Evolutionary conservation across 1,140 invertebrate species (phyloP).

Genomic region (Planococcus citri): DNA sequence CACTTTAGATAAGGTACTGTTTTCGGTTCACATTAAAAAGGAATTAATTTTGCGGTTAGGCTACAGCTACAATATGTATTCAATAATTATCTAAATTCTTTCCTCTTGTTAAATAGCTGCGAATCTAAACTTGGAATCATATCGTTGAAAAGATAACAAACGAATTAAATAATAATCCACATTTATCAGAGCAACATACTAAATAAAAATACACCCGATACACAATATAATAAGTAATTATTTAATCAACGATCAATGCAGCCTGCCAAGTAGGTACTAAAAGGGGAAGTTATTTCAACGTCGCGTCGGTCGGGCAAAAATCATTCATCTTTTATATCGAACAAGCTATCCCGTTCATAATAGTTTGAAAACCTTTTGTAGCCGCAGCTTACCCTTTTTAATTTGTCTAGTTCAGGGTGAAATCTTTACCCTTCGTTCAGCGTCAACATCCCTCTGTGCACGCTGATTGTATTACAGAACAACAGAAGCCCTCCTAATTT

Average conservation of each 20-base stretch:
- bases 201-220: not conserved
- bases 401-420: slow-evolving; percentile 6
- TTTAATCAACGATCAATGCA: not conserved
- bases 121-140: too few species aligned
- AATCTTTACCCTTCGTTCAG: not conserved
- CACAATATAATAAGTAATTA: not conserved
- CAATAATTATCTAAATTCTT: too few species aligned
- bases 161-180: not conserved
- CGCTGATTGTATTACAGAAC: slow-evolving; percentile 1
- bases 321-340: not conserved
- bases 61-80: too few species aligned
- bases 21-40: too few species aligned
- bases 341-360: slow-evolving; percentile 6
- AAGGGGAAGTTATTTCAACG: not conserved
- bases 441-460: not conserved
- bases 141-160: not conserved
- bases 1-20: too few species aligned
- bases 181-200: not conserved
- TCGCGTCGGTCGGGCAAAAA: not conserved
- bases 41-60: too few species aligned
- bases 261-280: not conserved
- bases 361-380: slow-evolving; percentile 3
- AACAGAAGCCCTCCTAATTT: slow-evolving; percentile 6
- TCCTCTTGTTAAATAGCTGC: too few species aligned
- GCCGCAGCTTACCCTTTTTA: slow-evolving; percentile 1